Base-by-base conservation (phyloP, 2,797 vertebrate species). In the Liasis olivaceus region DNA sequence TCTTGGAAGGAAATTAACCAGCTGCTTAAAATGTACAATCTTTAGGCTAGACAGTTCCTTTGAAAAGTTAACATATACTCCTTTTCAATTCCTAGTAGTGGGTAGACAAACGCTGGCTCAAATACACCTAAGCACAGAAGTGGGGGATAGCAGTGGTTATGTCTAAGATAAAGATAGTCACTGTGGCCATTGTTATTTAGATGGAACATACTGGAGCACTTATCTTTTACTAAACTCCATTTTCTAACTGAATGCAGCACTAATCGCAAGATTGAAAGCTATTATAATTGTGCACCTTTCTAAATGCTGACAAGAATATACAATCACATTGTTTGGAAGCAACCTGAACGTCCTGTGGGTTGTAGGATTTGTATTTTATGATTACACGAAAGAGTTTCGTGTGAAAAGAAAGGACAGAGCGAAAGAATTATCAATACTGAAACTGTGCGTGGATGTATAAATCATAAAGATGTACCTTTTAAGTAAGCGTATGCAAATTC, bases 171-270 rank as follows among this genome's bases (percentile, higher is more conserved):
- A 92, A 96, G 97, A 97, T 97, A 97, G 95, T 96, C 97, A 98
- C 96, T 96, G 96, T 95, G 96, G 96, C 96, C 95, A 97, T 98
- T 98, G 98, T 98, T 96, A 97, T 97, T 97, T 97, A 97, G 97
- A 97, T 97, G 97, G 96, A 60, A 89, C 97, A 97, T 96, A 97
- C 97, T 97, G 97, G 97, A 97, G 97, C 97, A 97, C 97, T 98
- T 98, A 97, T 97, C 98, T 98, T 97, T 97, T 97, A 98, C 97
- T 96, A 96, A 97, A 96, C 96, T 97, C 97, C 95, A 97, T 97
- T 98, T 98, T 97, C 97, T 95, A 94, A 96, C 97, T 97, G 97
- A 98, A 97, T 97, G 96, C 97, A 94, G 94, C 92, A 95, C 97
- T 98, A 97, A 97, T 98, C 94, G 94, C 94, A 92, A 97, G 95